Evolutionary conservation across 2,113 vertebrate species (phyloP).

Genomic region (Phodopus roborovskii): DNA sequence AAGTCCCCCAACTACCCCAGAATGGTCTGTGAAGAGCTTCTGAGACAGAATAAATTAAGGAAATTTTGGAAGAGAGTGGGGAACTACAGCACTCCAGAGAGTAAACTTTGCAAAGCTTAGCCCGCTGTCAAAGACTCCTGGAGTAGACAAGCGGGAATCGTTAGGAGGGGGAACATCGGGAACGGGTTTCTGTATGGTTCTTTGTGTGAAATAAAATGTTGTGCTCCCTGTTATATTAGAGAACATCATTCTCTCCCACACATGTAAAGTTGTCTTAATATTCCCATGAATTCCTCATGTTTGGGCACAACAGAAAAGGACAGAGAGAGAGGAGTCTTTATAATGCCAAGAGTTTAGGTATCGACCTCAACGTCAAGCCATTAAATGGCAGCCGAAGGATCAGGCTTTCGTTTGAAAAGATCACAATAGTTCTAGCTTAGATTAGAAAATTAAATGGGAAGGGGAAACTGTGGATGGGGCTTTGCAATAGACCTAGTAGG

Average conservation of each 20-base stretch:
- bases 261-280: neutral
- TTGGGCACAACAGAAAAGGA: neutral
- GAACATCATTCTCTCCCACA: neutral
- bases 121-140: neutral
- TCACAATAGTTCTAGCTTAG: neutral
- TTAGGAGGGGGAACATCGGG: no score
- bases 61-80: neutral
- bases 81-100: neutral
- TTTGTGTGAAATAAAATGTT: neutral
- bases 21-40: neutral
- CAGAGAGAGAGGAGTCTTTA: neutral
- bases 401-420: constrained; percentile 16
- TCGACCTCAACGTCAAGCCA: neutral
- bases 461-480: neutral
- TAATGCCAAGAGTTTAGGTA: neutral
- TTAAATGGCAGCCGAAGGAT: neutral
- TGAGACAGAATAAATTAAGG: neutral
- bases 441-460: constrained; percentile 12
- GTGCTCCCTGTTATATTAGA: neutral
- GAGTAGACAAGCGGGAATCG: neutral
- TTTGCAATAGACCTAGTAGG: neutral
- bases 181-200: neutral
- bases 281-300: neutral
- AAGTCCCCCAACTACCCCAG: neutral
- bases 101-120: neutral